Evolutionary conservation across 2,888 invertebrate genomes (phyloP), one percentile per base, ranked within the genome.

Genomic region (Sceliomorpha sp.): DNA sequence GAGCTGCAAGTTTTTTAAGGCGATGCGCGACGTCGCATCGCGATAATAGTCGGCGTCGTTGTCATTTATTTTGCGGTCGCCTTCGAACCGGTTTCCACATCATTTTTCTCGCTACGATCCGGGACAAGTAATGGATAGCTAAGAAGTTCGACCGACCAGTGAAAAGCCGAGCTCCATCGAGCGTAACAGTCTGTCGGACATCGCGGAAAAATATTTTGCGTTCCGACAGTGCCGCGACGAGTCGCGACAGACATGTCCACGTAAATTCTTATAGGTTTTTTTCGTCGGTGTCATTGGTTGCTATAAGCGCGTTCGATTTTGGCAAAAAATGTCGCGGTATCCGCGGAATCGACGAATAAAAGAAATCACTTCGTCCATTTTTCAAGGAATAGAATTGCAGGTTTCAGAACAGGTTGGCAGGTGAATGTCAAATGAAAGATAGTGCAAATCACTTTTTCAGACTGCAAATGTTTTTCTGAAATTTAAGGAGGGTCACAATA

Each of bases 1-100:
- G 77, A 70, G 59, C 72, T 73, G 73, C 77, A 10, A 59, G 70
- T 78, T 80, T 80, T 78, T 79, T 37, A 36, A 67, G 58, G 9
- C 29, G 40, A 40, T 34, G 48, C 55, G 50, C 40, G 69, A 69
- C 63, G 63, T 48, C 37, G 45, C 58, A 58, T 69, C 50, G 50
- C 55, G 60, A 64, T 64, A 64, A 63, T 69, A 58, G 56, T 47
- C 36, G 50, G 44, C 56, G 45, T 51, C 17, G 45, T 10, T 6
- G 51, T 36, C 64, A 74, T 75, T 77, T 70, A 64, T 63, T 48
- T 56, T 39, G 48, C 29, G 39, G 66, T 63, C 44, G 50, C 60
- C 51, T 20, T 55, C 51, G 64, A 58, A 80, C 75, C 76, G 77
- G 78, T 80, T 72, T 55, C 36, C 62, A 20, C 55, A 56, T 42